A percentile compares a stretch with the other conserved stretches of the same genome.
Conservation (phyloP, 2,113 vertebrate genomes). For the Myrmecophaga tridactyla region DNA sequence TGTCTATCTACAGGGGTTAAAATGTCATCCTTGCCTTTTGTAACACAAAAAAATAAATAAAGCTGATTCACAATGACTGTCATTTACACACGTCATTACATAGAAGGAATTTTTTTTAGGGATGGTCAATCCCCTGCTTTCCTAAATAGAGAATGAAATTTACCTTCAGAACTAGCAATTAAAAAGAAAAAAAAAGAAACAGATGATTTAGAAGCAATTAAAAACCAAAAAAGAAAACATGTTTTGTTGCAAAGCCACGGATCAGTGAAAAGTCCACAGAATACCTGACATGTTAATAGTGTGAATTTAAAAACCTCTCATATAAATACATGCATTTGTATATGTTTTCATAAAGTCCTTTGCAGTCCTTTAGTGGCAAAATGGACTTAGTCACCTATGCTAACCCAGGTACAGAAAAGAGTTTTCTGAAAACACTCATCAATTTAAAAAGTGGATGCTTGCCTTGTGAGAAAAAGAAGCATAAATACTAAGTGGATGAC, state of each 20-base stretch:
- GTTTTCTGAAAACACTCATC: background rate
- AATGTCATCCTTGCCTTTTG: background rate
- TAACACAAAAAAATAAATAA: background rate
- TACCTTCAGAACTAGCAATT: background rate
- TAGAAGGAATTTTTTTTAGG: background rate
- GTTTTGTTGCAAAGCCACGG: background rate
- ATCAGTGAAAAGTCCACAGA: background rate
- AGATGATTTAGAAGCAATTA: background rate
- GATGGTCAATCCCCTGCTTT: background rate
- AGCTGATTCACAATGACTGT: background rate
- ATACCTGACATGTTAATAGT: background rate
- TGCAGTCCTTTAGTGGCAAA: background rate
- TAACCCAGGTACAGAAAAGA: background rate
- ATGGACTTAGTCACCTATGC: background rate
- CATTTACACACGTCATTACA: background rate
- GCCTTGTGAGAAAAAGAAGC: background rate
- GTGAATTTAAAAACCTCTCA: background rate
- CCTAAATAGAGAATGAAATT: background rate
- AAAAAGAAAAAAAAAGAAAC: background rate
- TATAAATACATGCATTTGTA: background rate
- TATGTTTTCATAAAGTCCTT: background rate
- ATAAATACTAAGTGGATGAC: background rate
- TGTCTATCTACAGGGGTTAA: too few relatives aligned
- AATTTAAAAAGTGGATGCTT: background rate
- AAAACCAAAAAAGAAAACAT: background rate